phyloP scores from a whole-genome alignment of 2,888 invertebrate genomes.

The Machimus rusticus region DNA sequence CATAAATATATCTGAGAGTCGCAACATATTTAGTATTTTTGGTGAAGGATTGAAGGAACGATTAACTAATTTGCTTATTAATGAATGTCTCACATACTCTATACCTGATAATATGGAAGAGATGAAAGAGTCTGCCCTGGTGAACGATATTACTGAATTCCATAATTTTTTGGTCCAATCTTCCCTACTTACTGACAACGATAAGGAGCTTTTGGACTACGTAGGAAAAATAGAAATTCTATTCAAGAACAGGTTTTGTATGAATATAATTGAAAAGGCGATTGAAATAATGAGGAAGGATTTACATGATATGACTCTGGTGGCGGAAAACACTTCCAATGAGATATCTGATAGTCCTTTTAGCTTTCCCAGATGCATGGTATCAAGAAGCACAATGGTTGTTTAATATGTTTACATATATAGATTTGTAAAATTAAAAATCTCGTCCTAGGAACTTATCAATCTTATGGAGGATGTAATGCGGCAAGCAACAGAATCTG shows the following conservation, averaged over 20 bases:
- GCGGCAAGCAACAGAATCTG: conserved; percentile 51
- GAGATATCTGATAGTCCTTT: conserved; percentile 55
- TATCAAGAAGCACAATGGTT: conserved; percentile 63
- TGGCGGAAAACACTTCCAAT: conserved; percentile 63
- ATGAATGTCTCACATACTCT: conserved; percentile 77
- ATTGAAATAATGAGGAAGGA: conserved; percentile 80
- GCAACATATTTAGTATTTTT: conserved; percentile 62
- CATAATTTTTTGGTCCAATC: conserved; percentile 70
- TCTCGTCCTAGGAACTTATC: conserved; percentile 54
- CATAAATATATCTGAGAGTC: conserved; percentile 53
- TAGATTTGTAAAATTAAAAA: not conserved
- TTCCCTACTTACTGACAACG: conserved; percentile 66
- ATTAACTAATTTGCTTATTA: conserved; percentile 72
- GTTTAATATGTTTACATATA: conserved; percentile 19
- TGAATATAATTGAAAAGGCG: conserved; percentile 74
- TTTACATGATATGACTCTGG: conserved; percentile 74
- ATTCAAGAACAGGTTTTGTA: conserved; percentile 79
- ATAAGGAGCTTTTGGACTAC: conserved; percentile 72
- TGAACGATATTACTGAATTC: conserved; percentile 71
- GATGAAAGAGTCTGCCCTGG: conserved; percentile 71
- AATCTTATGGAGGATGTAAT: conserved; percentile 59
- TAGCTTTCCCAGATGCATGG: conserved; percentile 60
- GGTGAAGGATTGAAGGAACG: conserved; percentile 67
- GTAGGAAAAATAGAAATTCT: conserved; percentile 76
- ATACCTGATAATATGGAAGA: conserved; percentile 80